These are phyloP conservation scores for Pipra filicauda DNA, from an alignment of 2,113 vertebrate genomes.

Conservation along the genomic window DNA sequence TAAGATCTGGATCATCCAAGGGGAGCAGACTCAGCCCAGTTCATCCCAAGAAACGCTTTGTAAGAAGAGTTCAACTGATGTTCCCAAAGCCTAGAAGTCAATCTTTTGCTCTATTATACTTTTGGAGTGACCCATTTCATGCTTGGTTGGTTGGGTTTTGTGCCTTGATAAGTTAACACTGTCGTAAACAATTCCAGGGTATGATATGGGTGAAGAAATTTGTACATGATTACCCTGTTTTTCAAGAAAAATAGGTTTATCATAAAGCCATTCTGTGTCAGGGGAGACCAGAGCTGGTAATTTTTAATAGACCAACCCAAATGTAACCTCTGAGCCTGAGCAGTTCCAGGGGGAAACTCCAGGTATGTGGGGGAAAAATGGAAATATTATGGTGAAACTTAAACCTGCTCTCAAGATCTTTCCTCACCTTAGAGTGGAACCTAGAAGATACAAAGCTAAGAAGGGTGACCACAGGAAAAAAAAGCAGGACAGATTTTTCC, in stretches of 20 bases:
- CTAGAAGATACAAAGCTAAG: neutral
- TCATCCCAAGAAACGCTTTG: rapidly evolving
- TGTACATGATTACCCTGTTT: rapidly evolving
- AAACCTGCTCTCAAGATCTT: neutral
- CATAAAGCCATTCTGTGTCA: neutral
- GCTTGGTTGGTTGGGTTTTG: neutral
- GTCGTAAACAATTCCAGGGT: neutral
- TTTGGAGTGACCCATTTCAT: neutral
- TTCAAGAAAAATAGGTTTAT: neutral
- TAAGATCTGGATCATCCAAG: neutral
- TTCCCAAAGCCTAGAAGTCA: neutral
- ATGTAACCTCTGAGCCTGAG: neutral
- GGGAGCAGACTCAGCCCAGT: neutral
- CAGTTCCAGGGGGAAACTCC: neutral
- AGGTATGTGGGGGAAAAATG: rapidly evolving
- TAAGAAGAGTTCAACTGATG: neutral
- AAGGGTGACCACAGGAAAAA: neutral
- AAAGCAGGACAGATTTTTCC: neutral
- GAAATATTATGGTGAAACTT: neutral
- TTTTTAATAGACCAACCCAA: neutral
- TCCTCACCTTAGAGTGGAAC: neutral
- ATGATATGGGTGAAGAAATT: neutral
- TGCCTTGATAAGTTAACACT: neutral
- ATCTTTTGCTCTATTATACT: neutral
- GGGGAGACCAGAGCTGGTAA: neutral